phyloP scores from a whole-genome alignment of 2,113 vertebrate genomes.

The Camelus dromedarius region DNA sequence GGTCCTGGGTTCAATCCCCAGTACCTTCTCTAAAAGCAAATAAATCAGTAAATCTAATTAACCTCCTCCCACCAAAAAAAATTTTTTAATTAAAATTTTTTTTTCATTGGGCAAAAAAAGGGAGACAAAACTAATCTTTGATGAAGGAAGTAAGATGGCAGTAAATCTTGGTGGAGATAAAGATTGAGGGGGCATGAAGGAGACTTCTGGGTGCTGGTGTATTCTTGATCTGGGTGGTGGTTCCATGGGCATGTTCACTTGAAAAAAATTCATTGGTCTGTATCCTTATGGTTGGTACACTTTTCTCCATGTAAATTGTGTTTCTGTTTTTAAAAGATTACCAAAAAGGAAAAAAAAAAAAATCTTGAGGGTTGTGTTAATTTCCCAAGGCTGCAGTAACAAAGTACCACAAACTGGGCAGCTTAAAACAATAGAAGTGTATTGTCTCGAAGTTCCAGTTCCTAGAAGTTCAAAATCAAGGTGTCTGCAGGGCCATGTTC shows the following conservation, averaged over 20 bases:
- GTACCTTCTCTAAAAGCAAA: no score
- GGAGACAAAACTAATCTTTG: neutral
- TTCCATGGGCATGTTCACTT: neutral
- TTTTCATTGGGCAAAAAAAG: neutral
- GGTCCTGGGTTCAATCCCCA: no score
- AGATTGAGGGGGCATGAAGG: neutral
- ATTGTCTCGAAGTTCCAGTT: neutral
- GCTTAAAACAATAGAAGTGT: neutral
- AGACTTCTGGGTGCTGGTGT: neutral
- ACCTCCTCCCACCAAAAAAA: no score
- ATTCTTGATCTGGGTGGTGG: neutral
- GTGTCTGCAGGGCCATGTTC: neutral
- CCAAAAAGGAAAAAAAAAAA: neutral
- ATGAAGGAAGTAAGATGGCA: neutral
- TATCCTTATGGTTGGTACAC: neutral
- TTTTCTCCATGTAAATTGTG: constrained; percentile 23
- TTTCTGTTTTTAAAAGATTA: neutral
- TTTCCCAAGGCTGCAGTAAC: neutral
- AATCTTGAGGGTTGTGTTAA: neutral
- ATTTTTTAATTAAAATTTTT: no score
- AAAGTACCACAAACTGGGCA: neutral
- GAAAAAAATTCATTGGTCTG: neutral
- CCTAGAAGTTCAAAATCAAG: neutral
- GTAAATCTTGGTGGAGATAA: neutral
- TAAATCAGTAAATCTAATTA: no score